phyloP scores from a whole-genome alignment of 2,888 invertebrate genomes.

The Nomada fucata region DNA sequence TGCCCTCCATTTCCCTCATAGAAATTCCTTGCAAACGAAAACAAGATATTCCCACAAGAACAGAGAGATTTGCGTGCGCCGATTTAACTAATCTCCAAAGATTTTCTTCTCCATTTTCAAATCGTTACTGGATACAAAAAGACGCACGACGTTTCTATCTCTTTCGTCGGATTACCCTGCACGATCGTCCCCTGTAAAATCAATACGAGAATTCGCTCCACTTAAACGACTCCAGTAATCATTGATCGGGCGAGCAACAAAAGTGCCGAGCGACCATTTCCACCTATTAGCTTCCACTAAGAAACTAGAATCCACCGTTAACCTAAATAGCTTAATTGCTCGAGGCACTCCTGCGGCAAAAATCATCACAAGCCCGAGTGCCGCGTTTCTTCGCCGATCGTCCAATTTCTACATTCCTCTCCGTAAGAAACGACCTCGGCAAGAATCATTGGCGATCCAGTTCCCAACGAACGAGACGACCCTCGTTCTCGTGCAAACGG shows the following conservation, averaged over 20 bases:
- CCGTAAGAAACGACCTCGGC: background rate
- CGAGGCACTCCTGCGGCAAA: background rate
- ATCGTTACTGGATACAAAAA: too few relatives aligned
- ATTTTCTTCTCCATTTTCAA: too few relatives aligned
- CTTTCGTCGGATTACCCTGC: too few relatives aligned
- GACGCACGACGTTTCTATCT: too few relatives aligned
- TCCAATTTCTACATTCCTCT: conserved; percentile 11
- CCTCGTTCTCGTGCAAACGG: conserved; percentile 6
- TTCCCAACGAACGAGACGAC: background rate
- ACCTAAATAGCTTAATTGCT: conserved; percentile 10
- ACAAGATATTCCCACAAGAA: too few relatives aligned
- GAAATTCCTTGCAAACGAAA: too few relatives aligned
- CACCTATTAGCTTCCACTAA: background rate
- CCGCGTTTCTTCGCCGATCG: background rate
- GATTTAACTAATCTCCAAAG: too few relatives aligned
- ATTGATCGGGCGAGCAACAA: background rate
- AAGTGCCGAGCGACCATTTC: background rate
- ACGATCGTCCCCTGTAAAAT: too few relatives aligned
- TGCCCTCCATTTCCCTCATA: too few relatives aligned
- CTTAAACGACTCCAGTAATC: background rate
- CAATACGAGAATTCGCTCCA: background rate
- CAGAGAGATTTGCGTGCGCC: too few relatives aligned
- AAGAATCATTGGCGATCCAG: background rate
- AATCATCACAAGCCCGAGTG: background rate
- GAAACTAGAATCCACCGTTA: conserved; percentile 19